Conservation (phyloP, 2,797 vertebrate species). For the Etheostoma nigrum region DNA sequence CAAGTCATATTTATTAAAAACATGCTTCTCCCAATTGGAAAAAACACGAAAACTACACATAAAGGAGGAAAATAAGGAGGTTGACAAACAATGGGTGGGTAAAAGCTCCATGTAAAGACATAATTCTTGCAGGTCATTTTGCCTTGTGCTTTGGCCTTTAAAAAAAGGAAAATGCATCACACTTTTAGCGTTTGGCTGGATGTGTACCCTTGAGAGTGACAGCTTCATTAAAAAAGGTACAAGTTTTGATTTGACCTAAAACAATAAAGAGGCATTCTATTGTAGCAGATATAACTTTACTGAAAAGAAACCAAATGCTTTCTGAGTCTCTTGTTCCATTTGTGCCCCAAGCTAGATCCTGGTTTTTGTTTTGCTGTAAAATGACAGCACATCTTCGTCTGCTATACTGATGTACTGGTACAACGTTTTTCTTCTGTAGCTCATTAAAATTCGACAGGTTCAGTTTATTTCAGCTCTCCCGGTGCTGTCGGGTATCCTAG, state of each 20-base stretch:
- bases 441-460: constrained; percentile 60
- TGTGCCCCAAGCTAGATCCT: constrained; percentile 60
- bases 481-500: constrained; percentile 15
- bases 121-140: constrained; percentile 71
- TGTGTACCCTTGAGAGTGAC: constrained; percentile 63
- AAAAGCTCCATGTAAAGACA: constrained; percentile 70
- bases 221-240: constrained; percentile 58
- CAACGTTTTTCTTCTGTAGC: constrained; percentile 57
- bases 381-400: constrained; percentile 53
- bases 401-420: constrained; percentile 52
- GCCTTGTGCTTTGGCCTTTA: constrained; percentile 87
- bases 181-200: constrained; percentile 64
- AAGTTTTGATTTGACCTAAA: constrained; percentile 71
- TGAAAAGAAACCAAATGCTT: constrained; percentile 68
- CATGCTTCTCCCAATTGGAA: constrained; percentile 50
- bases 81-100: constrained; percentile 60
- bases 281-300: constrained; percentile 66
- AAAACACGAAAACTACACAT: constrained; percentile 58
- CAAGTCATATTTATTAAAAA: constrained; percentile 80
- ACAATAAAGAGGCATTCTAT: constrained; percentile 65
- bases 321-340: constrained; percentile 59
- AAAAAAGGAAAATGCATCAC: constrained; percentile 70
- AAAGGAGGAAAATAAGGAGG: constrained; percentile 31
- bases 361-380: constrained; percentile 27
- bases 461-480: constrained; percentile 50